Evolutionary conservation across 2,797 vertebrate species (phyloP).

Genomic region (Pristis pectinata): DNA sequence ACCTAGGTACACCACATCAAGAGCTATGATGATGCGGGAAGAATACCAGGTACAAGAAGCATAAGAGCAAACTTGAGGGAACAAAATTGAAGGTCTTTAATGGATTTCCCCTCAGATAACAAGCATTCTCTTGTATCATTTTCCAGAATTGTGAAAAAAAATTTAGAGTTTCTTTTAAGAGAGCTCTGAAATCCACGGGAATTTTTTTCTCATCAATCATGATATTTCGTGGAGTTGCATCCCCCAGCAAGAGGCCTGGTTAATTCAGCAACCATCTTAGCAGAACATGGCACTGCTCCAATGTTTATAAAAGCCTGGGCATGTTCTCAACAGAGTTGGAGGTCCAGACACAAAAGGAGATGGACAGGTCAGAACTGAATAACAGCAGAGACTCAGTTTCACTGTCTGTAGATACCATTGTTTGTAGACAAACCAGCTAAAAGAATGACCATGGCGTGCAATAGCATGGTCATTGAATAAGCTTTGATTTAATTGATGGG

Average conservation of each 20-base stretch:
- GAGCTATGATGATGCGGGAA: neutral
- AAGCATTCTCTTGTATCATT: neutral
- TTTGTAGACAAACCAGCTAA: neutral
- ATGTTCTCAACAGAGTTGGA: neutral
- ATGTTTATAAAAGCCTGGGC: neutral
- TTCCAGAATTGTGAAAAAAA: neutral
- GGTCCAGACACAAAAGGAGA: neutral
- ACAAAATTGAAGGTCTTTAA: neutral
- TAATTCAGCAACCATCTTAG: neutral
- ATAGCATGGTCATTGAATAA: neutral
- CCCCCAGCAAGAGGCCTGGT: neutral
- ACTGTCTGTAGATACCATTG: neutral
- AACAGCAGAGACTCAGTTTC: neutral
- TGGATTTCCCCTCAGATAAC: neutral
- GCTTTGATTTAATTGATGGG: constrained; percentile 1
- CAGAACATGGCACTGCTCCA: neutral
- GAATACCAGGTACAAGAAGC: neutral
- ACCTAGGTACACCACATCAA: neutral
- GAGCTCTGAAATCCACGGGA: neutral
- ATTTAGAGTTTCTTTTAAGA: neutral
- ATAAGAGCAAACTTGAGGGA: neutral
- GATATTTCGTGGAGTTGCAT: too few relatives aligned
- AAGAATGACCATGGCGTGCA: neutral
- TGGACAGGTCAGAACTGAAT: neutral
- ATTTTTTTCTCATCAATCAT: neutral